Evolutionary conservation across 1,140 invertebrate species (phyloP), one percentile per base, ranked within the genome.

Genomic region (Cecropterus lyciades): DNA sequence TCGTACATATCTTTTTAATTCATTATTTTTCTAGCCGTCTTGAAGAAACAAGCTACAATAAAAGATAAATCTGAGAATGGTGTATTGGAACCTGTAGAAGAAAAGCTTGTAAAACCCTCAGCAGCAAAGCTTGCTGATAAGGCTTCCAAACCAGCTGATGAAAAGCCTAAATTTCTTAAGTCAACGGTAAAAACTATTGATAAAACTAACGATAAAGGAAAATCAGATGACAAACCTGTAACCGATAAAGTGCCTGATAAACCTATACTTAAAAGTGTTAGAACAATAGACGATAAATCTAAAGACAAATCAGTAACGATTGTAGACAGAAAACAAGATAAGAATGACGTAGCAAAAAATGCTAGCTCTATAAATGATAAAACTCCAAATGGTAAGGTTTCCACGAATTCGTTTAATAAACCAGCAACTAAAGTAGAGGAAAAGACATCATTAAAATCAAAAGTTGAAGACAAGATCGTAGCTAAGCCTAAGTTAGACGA

Each of bases 271-370:
- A 88, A 77, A 79, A 88, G 72, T 51, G 84, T 88, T 8, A 84
- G 78, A 75, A 89, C 88, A 33, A 85, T 87, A 10, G 85, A 92
- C 73, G 84, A 90, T 16, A 90, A 91, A 65, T 60, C 72, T 13
- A 90, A 87, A 73, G 87, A 87, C 62, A 90, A 91, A 75, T 80
- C 86, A 40, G 83, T 88, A 9, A 91, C 80, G 43, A 89, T 87
- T 67, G 70, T 85, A 62, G 88, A 91, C 51, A 85, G 72, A 67
- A 89, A 85, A 76, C 17, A 73, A 20, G 83, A 86, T 27, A 89
- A 84, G 70, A 85, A 83, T 80, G 78, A 75, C 60, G 57, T 72
- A 49, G 20, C 67, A 53, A n/a, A n/a, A n/a, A n/a, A n/a, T n/a
- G n/a, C n/a, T n/a, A n/a, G n/a, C n/a, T n/a, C n/a, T n/a, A 87